phyloP scores from a whole-genome alignment of 92 coral and sea anemone species.

The Epizoanthus ramosus region DNA sequence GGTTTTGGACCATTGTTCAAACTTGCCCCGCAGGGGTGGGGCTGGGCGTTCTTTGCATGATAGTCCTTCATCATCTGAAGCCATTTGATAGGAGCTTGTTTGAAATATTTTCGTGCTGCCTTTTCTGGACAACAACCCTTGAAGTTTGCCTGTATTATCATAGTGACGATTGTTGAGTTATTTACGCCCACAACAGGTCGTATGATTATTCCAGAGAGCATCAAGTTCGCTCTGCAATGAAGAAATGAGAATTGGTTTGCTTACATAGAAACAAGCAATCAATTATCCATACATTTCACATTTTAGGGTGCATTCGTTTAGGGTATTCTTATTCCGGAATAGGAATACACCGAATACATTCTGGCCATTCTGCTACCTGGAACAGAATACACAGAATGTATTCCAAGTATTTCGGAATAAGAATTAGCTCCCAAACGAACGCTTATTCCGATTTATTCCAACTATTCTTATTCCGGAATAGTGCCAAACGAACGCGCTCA shows the following conservation, averaged over 20 bases:
- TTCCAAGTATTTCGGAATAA: too few species aligned
- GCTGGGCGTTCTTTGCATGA: not conserved
- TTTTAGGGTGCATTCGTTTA: too few species aligned
- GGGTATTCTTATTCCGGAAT: too few species aligned
- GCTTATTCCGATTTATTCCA: too few species aligned
- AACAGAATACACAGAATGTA: too few species aligned
- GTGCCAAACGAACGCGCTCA: too few species aligned
- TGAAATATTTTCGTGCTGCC: constrained; percentile 24
- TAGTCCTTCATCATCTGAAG: constrained; percentile 14
- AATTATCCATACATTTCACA: too few species aligned
- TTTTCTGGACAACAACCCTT: constrained; percentile 18
- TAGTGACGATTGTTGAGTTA: not conserved
- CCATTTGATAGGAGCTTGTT: constrained; percentile 28
- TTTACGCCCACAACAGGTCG: constrained; percentile 4
- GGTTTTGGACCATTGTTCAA: not conserved
- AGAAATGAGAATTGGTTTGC: not conserved
- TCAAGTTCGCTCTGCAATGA: constrained; percentile 16
- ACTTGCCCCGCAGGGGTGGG: not conserved
- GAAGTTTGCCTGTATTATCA: constrained; percentile 30
- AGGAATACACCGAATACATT: too few species aligned
- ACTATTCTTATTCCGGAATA: too few species aligned
- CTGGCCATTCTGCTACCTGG: too few species aligned
- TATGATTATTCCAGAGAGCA: constrained; percentile 24
- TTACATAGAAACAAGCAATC: too few species aligned
- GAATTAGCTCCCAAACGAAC: too few species aligned